Conservation (phyloP, 1,140 invertebrate species). For the Eueides isabella region DNA sequence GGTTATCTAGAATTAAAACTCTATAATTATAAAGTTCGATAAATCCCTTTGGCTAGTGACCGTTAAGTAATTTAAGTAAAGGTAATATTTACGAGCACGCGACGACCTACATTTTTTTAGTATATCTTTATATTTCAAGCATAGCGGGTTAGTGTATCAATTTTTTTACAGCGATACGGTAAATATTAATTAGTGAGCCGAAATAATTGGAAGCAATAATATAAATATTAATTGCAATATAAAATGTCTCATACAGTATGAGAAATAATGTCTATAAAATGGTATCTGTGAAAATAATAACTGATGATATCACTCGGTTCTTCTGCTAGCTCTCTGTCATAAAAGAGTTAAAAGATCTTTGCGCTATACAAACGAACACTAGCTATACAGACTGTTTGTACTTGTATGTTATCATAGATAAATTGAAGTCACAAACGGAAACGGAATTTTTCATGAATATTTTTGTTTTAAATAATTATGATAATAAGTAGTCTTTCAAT, state of each 20-base stretch:
- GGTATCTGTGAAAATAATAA: background rate
- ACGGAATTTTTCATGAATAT: too few species aligned
- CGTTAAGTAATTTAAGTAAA: conserved; percentile 11
- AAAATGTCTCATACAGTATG: background rate
- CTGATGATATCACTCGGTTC: too few species aligned
- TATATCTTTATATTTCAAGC: conserved; percentile 18
- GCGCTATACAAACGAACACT: too few species aligned
- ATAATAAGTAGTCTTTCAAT: background rate
- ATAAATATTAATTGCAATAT: background rate
- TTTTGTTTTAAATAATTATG: too few species aligned
- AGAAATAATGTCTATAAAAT: background rate
- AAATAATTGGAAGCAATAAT: conserved; percentile 20
- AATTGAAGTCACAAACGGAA: too few species aligned
- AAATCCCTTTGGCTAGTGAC: conserved; percentile 3
- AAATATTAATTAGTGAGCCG: conserved; percentile 28
- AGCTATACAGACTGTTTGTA: too few species aligned
- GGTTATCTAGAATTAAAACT: background rate
- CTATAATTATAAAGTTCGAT: background rate
- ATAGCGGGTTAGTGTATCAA: conserved; percentile 21
- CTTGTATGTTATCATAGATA: too few species aligned
- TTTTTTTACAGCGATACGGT: conserved; percentile 24
- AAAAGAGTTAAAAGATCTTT: too few species aligned
- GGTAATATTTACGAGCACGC: conserved; percentile 27
- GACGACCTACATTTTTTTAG: background rate
- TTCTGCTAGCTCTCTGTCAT: too few species aligned